phyloP scores from a whole-genome alignment of 2,888 invertebrate genomes.

The Mechanitis messenoides region DNA sequence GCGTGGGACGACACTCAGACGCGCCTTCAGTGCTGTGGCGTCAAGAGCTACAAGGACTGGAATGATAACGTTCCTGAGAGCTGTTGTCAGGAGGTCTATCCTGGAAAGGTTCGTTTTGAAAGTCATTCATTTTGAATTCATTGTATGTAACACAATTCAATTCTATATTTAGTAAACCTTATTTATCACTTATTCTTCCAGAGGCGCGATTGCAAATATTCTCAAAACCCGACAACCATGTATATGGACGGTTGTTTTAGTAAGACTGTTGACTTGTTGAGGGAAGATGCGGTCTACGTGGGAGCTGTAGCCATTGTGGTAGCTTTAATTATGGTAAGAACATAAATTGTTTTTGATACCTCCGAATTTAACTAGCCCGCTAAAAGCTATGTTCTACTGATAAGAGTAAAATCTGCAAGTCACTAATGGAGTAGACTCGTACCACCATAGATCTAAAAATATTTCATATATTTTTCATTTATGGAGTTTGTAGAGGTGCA shows the following conservation, averaged over 20 bases:
- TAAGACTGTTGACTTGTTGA: conserved; percentile 82
- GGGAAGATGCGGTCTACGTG: conserved; percentile 86
- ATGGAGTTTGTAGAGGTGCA: too few species aligned
- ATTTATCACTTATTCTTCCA: conserved; percentile 41
- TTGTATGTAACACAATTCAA: too few species aligned
- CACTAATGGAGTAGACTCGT: too few species aligned
- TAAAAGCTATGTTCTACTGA: too few species aligned
- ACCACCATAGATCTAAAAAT: too few species aligned
- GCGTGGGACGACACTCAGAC: conserved; percentile 94
- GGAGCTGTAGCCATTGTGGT: conserved; percentile 89
- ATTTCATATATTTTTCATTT: too few species aligned
- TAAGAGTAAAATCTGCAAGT: too few species aligned
- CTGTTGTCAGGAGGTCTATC: conserved; percentile 82
- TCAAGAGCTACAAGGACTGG: conserved; percentile 86
- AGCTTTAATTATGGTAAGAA: conserved; percentile 86
- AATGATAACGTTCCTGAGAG: conserved; percentile 82
- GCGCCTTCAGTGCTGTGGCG: conserved; percentile 90
- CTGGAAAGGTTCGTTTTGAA: conserved; percentile 62
- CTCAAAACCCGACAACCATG: conserved; percentile 78
- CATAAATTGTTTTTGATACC: too few species aligned
- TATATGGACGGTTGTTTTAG: conserved; percentile 86
- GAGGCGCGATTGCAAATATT: conserved; percentile 75
- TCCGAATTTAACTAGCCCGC: too few species aligned
- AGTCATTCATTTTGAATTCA: background rate
- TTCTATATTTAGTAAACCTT: too few species aligned